phyloP scores from a whole-genome alignment of 2,113 vertebrate genomes.

The Loxodonta africana region DNA sequence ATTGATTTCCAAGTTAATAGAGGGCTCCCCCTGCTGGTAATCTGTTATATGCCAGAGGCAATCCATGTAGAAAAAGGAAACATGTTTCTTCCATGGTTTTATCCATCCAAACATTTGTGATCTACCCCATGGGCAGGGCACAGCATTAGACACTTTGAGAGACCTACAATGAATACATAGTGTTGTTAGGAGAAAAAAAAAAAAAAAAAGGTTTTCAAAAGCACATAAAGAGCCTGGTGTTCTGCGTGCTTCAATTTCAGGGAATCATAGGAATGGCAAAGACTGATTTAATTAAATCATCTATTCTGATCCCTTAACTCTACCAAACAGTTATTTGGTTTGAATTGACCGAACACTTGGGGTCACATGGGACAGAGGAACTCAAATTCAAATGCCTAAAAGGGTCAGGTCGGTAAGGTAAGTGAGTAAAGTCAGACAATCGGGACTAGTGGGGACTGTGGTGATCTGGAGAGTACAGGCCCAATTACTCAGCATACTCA shows the following conservation, averaged over 20 bases:
- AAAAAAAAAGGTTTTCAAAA: constrained; percentile 14
- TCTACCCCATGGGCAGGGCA: neutral
- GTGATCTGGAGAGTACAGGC: neutral
- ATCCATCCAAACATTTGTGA: neutral
- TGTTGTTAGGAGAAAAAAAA: neutral
- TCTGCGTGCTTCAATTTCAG: constrained; percentile 1
- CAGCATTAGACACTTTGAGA: neutral
- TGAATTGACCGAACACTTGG: neutral
- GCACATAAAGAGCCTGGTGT: neutral
- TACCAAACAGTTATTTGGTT: neutral
- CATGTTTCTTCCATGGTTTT: neutral
- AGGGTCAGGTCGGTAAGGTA: neutral
- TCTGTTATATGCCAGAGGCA: neutral
- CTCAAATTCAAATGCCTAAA: neutral
- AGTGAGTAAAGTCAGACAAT: neutral
- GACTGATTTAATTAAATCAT: neutral
- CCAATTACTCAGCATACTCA: neutral
- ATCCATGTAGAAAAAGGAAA: neutral
- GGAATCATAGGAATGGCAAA: neutral
- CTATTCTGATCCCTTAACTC: neutral
- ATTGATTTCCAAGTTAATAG: constrained; percentile 56
- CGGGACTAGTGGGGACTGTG: neutral
- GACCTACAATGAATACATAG: neutral
- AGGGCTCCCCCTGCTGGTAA: constrained; percentile 79
- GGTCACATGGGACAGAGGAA: neutral